Evolutionary conservation across 2,113 vertebrate genomes (phyloP).

Genomic region (Seriola rivoliana): DNA sequence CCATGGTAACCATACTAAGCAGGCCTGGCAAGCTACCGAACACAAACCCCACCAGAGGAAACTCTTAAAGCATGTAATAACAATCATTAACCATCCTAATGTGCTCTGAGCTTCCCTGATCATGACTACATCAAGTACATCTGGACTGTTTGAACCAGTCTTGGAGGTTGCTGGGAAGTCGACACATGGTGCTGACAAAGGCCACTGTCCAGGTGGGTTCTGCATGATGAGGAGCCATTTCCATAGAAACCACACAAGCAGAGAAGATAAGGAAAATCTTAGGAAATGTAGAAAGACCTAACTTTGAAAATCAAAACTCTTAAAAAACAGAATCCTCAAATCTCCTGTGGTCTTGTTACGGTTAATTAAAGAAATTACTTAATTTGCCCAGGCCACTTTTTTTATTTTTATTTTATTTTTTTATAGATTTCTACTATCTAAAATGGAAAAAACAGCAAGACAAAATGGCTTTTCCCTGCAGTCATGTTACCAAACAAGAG

Average conservation of each 20-base stretch:
- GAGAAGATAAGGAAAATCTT: conserved; percentile 5
- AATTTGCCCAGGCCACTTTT: neutral
- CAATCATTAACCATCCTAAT: conserved; percentile 67
- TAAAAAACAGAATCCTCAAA: neutral
- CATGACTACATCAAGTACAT: conserved; percentile 65
- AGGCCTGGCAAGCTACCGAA: conserved; percentile 61
- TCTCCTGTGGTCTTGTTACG: neutral
- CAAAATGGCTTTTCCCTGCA: neutral
- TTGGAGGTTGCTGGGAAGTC: conserved; percentile 46
- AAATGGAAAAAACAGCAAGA: neutral
- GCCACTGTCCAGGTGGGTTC: conserved; percentile 50
- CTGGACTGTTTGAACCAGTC: conserved; percentile 55
- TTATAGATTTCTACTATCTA: neutral
- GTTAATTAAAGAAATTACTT: neutral
- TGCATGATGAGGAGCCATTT: conserved; percentile 13
- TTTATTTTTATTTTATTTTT: neutral
- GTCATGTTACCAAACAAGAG: conserved; percentile 38
- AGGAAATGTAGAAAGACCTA: conserved; percentile 21
- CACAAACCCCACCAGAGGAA: conserved; percentile 55
- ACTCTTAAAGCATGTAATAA: conserved; percentile 71
- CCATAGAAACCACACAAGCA: conserved; percentile 45
- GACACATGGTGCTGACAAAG: conserved; percentile 55
- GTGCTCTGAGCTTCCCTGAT: conserved; percentile 56
- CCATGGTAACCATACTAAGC: conserved; percentile 74
- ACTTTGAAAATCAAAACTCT: neutral